Percentiles rank a stretch among this genome's conserved stretches.
Conservation (phyloP, 2,113 vertebrate genomes). For the Pteruthius melanotis region DNA sequence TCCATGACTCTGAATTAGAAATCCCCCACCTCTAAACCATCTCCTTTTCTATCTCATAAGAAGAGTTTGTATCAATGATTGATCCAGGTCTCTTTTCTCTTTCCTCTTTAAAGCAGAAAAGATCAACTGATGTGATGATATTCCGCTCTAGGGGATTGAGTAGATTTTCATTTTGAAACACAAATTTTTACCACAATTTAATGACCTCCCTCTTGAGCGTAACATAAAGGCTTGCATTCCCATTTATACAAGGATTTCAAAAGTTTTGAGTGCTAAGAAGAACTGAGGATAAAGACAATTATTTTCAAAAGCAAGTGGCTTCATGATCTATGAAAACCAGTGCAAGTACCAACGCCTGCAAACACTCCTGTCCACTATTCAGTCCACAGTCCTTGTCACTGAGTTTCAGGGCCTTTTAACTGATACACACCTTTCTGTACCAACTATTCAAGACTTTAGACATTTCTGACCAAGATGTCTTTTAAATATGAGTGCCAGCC, state of each 20-base stretch:
- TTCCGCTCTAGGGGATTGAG: neutral
- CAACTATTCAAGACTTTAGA: neutral
- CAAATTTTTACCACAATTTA: neutral
- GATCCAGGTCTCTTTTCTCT: neutral
- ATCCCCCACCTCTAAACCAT: neutral
- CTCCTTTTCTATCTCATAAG: neutral
- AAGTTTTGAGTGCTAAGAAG: neutral
- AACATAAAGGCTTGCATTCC: neutral
- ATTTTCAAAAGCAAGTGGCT: neutral
- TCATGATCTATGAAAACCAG: neutral
- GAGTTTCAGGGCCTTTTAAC: neutral
- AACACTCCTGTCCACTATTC: neutral
- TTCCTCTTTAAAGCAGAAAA: neutral
- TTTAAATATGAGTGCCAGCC: neutral
- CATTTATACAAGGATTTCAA: neutral
- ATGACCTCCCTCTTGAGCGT: neutral
- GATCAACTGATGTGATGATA: neutral
- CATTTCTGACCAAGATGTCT: neutral
- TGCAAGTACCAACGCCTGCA: neutral
- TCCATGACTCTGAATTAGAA: neutral
- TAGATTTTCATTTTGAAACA: neutral
- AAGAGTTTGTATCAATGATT: neutral
- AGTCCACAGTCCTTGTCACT: neutral
- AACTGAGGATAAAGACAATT: neutral
- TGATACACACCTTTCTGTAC: neutral